Evolutionary conservation across 2,797 vertebrate species (phyloP).

Genomic region (Sebastiscus albofasciatus): DNA sequence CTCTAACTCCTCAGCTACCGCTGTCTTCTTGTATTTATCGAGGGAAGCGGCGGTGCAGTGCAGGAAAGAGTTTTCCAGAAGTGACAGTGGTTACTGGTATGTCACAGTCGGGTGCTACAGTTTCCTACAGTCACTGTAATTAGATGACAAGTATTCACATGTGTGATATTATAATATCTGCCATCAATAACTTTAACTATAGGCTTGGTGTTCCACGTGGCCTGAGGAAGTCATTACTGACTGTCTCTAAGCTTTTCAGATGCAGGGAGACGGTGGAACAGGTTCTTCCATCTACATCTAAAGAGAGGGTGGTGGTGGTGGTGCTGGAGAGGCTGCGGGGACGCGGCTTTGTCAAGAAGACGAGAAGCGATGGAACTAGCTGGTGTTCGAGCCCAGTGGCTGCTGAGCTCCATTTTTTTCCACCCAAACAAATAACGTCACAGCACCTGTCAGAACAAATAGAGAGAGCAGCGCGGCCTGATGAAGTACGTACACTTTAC

Average conservation of each 20-base stretch:
- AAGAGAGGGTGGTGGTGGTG: background rate
- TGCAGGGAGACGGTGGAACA: background rate
- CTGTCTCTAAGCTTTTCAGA: constrained; percentile 2
- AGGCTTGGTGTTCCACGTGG: constrained; percentile 24
- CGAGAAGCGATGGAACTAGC: constrained; percentile 32
- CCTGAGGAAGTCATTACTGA: constrained; percentile 41
- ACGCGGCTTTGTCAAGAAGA: background rate
- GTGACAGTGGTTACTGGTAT: constrained; percentile 45
- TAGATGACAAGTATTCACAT: constrained; percentile 29
- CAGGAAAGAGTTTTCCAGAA: constrained; percentile 42
- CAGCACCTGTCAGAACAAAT: constrained; percentile 64
- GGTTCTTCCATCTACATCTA: constrained; percentile 15
- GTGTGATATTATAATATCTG: constrained; percentile 22
- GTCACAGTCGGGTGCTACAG: constrained; percentile 37
- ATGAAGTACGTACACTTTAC: constrained; percentile 23
- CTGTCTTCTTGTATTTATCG: constrained; percentile 46
- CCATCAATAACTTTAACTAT: constrained; percentile 27
- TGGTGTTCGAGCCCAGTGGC: constrained; percentile 13
- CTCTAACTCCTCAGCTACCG: constrained; percentile 6
- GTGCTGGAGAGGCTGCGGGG: background rate
- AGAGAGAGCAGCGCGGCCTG: constrained; percentile 23
- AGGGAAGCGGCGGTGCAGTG: background rate
- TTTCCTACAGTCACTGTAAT: constrained; percentile 40
- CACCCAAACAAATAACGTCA: constrained; percentile 66
- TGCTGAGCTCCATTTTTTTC: constrained; percentile 68